A percentile compares a stretch with the other conserved stretches of the same genome.
Evolutionary conservation across 2,113 vertebrate genomes (phyloP).

Genomic region (Nestor notabilis): DNA sequence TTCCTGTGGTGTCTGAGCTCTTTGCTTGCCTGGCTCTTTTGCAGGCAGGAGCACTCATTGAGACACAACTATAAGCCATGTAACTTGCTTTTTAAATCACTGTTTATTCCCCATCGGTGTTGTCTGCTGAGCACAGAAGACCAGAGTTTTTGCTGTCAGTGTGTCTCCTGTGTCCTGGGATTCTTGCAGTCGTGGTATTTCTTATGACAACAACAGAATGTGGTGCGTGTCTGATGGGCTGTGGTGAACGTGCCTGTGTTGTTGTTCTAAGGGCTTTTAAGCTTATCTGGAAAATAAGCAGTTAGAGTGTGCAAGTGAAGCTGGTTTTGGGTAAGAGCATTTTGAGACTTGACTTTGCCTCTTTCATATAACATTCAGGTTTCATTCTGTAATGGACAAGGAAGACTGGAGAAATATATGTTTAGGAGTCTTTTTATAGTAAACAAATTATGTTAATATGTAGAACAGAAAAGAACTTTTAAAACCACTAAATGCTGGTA

Average conservation of each 20-base stretch:
- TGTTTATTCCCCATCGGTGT: neutral
- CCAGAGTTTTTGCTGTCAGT: neutral
- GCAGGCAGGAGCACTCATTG: neutral
- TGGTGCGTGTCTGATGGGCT: neutral
- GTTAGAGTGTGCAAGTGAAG: neutral
- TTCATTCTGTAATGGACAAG: neutral
- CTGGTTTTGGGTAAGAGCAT: neutral
- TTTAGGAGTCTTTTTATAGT: conserved; percentile 55
- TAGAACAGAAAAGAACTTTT: conserved; percentile 48
- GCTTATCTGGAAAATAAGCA: neutral
- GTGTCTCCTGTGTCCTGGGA: neutral
- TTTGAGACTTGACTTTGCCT: neutral
- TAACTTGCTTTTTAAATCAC: neutral
- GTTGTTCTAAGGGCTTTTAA: neutral
- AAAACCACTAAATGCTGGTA: conserved; percentile 50
- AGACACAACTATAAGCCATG: neutral
- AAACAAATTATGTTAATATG: conserved; percentile 23
- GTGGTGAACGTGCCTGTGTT: neutral
- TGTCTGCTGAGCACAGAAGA: neutral
- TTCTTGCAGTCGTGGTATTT: neutral
- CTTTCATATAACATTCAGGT: neutral
- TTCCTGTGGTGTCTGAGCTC: neutral
- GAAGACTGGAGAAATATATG: neutral
- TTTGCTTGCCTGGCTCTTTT: neutral
- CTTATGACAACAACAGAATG: neutral